Percentiles rank a stretch among this genome's conserved stretches.
Conservation (phyloP, 2,888 invertebrate genomes). For the Uropetala carovei region DNA sequence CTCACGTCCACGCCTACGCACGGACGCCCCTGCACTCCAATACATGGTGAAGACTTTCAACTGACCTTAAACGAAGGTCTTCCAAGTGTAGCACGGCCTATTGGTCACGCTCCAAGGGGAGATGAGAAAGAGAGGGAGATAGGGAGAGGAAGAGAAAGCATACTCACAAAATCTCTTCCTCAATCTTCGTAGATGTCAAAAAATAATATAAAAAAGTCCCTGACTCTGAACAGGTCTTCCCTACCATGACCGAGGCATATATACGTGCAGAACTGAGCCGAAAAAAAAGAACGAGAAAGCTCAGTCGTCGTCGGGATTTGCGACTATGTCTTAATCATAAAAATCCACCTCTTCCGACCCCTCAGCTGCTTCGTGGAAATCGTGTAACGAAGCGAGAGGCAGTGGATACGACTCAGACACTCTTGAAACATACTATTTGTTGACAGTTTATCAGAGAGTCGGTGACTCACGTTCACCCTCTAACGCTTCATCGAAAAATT, state of each 20-base stretch:
- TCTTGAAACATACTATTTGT: neutral
- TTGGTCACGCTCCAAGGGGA: slow-evolving; percentile 56
- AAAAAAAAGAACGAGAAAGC: neutral
- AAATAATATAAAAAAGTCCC: neutral
- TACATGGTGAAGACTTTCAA: neutral
- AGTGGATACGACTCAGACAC: neutral
- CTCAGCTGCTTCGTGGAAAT: no score
- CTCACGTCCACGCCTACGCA: neutral
- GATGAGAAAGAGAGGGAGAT: slow-evolving; percentile 32
- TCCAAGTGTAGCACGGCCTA: slow-evolving; percentile 14
- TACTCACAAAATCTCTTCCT: neutral
- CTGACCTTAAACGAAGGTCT: slow-evolving; percentile 32
- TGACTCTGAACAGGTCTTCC: neutral
- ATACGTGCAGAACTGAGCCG: neutral
- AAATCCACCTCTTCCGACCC: neutral
- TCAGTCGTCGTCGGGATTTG: neutral
- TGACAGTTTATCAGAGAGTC: neutral
- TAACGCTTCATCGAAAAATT: neutral
- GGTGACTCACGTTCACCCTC: neutral
- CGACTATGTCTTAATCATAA: neutral
- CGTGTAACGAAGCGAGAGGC: no score
- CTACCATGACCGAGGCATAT: neutral
- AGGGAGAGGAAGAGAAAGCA: neutral
- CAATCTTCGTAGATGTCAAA: neutral
- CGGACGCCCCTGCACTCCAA: neutral